These are phyloP conservation scores for Salpingus planirostris DNA, from an alignment of 2,888 invertebrate species.

Conservation along the genomic window DNA sequence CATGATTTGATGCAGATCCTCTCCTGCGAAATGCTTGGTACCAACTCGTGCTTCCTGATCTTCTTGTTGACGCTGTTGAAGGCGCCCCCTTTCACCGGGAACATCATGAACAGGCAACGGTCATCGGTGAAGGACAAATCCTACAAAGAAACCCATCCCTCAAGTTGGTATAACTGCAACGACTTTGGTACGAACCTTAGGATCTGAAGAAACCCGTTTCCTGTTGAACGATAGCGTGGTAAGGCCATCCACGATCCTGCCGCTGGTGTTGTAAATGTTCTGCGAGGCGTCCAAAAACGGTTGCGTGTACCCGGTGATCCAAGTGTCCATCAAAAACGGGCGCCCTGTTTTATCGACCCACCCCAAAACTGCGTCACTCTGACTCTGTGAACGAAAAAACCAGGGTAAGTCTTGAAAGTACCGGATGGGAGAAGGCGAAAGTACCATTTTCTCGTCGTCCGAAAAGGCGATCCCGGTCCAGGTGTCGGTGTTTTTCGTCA, in stretches of 20 bases:
- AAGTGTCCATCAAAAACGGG: constrained; percentile 82
- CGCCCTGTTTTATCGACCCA: constrained; percentile 77
- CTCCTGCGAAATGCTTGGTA: constrained; percentile 63
- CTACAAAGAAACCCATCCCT: too few species aligned
- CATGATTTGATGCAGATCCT: constrained; percentile 79
- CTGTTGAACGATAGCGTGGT: constrained; percentile 72
- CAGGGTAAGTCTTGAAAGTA: too few species aligned
- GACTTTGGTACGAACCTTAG: constrained; percentile 29
- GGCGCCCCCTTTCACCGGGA: constrained; percentile 73
- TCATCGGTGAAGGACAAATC: constrained; percentile 76
- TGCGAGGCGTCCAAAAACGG: constrained; percentile 66
- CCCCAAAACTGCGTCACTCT: constrained; percentile 81
- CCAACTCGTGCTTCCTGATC: constrained; percentile 67
- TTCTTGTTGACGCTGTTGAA: constrained; percentile 80
- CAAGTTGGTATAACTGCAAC: too few species aligned
- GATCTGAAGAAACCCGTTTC: constrained; percentile 66
- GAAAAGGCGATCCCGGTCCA: constrained; percentile 93
- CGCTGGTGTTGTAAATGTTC: constrained; percentile 61
- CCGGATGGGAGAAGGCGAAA: too few species aligned
- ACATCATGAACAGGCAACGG: constrained; percentile 79
- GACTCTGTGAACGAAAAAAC: constrained; percentile 48
- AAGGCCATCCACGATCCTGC: constrained; percentile 63
- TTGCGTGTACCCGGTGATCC: constrained; percentile 70
- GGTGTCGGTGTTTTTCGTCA: constrained; percentile 63
- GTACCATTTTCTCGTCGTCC: constrained; percentile 73